Percentiles rank a stretch among this genome's conserved stretches.
phyloP scores from a whole-genome alignment of 2,113 vertebrate genomes.

The Peromyscus californicus region DNA sequence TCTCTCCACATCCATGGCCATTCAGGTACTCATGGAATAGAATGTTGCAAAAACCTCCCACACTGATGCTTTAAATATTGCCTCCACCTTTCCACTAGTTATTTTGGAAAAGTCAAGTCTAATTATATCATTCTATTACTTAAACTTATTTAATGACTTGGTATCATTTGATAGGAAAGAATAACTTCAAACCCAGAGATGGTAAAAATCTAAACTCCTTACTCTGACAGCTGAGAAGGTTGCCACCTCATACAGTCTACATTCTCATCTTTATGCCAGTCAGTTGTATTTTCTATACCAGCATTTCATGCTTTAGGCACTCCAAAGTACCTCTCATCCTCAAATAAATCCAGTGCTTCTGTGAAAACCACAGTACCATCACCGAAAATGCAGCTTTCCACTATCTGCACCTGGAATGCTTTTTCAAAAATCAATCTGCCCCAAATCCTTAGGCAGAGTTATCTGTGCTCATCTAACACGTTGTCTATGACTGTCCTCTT shows the following conservation, averaged over 20 bases:
- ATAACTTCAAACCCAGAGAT: not conserved
- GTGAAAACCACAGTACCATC: not conserved
- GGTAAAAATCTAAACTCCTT: conserved; percentile 4
- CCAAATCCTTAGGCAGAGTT: not conserved
- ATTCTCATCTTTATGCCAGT: not conserved
- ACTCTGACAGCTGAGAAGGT: not conserved
- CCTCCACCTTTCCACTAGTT: not conserved
- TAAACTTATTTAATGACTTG: conserved; percentile 28
- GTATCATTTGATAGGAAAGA: not conserved
- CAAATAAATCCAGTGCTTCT: not conserved
- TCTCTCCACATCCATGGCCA: not conserved
- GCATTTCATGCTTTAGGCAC: not conserved
- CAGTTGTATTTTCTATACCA: not conserved
- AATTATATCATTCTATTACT: not conserved
- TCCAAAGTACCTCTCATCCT: not conserved
- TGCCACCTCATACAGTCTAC: no score
- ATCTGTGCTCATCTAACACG: not conserved
- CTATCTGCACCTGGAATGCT: not conserved
- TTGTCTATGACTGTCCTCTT: not conserved
- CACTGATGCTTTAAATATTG: not conserved
- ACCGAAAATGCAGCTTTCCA: not conserved
- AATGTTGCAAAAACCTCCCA: not conserved
- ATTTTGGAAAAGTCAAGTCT: not conserved
- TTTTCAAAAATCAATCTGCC: not conserved
- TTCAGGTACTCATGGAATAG: not conserved